Percentiles rank a stretch among this genome's conserved stretches.
Conservation (phyloP, 2,797 vertebrate species). For the Cheirogaleus major region DNA sequence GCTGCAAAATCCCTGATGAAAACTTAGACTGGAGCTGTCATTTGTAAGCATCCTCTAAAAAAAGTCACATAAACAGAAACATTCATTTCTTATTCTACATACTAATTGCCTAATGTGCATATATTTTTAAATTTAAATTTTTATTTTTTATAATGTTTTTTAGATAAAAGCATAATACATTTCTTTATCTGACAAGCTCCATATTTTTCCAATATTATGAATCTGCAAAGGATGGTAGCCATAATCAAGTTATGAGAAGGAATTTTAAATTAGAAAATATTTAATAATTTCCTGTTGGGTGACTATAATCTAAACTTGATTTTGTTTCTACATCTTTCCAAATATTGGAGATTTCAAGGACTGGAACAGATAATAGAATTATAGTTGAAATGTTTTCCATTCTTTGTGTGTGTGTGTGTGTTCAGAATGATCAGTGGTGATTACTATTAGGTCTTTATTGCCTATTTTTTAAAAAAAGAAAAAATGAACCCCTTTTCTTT, state of each 20-base stretch:
- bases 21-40: neutral
- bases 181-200: neutral
- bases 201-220: neutral
- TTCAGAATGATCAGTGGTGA: neutral
- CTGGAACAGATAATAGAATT: neutral
- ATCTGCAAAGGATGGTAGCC: neutral
- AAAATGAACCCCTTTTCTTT: neutral
- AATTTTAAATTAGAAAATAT: neutral
- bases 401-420: neutral
- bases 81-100: neutral
- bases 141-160: neutral
- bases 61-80: neutral
- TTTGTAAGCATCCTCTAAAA: conserved; percentile 4
- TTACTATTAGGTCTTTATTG: neutral
- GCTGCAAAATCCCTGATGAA: neutral
- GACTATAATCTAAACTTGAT: neutral
- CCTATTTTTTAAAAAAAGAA: neutral
- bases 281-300: neutral
- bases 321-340: neutral
- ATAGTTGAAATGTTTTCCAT: neutral
- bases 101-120: neutral
- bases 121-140: neutral
- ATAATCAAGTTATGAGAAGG: neutral
- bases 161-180: neutral
- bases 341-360: conserved; percentile 23